Evolutionary conservation across 2,797 vertebrate genomes (phyloP).

Genomic region (Myotis planiceps): DNA sequence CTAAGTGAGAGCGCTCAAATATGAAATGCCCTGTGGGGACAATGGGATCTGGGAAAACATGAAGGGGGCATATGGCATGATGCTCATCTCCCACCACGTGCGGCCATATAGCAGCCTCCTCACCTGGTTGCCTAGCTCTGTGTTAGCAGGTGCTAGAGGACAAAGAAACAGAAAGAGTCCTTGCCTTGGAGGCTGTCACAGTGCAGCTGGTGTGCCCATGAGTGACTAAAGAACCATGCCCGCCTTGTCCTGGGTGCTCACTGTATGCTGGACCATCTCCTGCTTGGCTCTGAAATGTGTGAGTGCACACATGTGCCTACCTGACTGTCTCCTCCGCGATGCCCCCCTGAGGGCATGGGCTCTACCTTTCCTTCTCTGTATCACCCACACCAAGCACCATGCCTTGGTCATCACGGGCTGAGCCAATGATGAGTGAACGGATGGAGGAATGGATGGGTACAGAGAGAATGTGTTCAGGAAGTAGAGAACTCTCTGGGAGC

Average conservation of each 20-base stretch:
- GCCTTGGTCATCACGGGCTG: background rate
- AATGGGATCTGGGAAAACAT: background rate
- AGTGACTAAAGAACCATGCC: background rate
- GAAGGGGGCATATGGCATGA: rapidly evolving
- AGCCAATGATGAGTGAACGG: background rate
- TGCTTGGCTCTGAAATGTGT: background rate
- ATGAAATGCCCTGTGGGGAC: background rate
- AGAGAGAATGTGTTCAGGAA: background rate
- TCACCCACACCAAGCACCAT: background rate
- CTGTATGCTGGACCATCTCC: background rate
- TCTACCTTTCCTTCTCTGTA: background rate
- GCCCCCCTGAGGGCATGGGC: background rate
- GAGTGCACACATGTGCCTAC: rapidly evolving
- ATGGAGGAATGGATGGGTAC: background rate
- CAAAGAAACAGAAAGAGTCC: background rate
- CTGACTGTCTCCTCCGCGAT: background rate
- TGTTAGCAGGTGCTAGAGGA: background rate
- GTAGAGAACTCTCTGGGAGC: too few species aligned
- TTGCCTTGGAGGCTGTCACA: background rate
- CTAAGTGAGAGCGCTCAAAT: background rate
- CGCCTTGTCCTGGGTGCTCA: background rate
- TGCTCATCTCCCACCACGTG: rapidly evolving
- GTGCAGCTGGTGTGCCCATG: background rate
- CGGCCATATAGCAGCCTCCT: background rate
- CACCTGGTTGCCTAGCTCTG: background rate